Conservation (phyloP, 2,797 vertebrate genomes). For the Peromyscus melanophrys region DNA sequence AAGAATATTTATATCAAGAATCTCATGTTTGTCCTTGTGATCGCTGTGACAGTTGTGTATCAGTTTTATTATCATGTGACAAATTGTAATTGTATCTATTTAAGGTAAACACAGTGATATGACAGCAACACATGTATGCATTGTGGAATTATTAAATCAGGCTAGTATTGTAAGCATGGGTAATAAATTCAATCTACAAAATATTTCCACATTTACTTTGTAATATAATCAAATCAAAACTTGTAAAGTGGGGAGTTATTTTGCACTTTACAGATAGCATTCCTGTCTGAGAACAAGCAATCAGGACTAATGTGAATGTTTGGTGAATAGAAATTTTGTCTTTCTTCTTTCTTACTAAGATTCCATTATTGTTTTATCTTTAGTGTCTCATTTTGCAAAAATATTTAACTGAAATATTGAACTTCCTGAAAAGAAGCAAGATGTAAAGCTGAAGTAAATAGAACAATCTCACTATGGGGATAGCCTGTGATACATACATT, state of each 20-base stretch:
- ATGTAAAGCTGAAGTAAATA: slow-evolving; percentile 15
- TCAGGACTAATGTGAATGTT: not conserved
- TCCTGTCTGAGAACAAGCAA: not conserved
- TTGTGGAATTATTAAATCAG: not conserved
- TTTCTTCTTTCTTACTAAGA: not conserved
- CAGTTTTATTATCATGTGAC: not conserved
- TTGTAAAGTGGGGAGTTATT: not conserved
- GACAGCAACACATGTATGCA: not conserved
- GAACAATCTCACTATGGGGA: not conserved
- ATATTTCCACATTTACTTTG: not conserved
- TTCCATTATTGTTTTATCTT: not conserved
- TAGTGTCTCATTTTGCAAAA: not conserved
- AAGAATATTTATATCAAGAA: not conserved
- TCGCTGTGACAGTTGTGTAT: not conserved
- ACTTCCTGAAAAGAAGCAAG: not conserved
- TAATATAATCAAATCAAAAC: not conserved
- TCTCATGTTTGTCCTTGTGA: not conserved
- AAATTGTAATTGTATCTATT: not conserved
- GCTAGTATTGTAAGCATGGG: not conserved
- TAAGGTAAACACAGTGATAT: not conserved
- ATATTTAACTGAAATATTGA: not conserved
- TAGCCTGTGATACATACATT: not conserved
- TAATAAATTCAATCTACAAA: not conserved
- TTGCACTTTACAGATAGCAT: not conserved
- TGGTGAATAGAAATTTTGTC: not conserved